Percentiles rank a stretch among this genome's conserved stretches.
Evolutionary conservation across 1,140 invertebrate species (phyloP).

Genomic region (Galendromus occidentalis): DNA sequence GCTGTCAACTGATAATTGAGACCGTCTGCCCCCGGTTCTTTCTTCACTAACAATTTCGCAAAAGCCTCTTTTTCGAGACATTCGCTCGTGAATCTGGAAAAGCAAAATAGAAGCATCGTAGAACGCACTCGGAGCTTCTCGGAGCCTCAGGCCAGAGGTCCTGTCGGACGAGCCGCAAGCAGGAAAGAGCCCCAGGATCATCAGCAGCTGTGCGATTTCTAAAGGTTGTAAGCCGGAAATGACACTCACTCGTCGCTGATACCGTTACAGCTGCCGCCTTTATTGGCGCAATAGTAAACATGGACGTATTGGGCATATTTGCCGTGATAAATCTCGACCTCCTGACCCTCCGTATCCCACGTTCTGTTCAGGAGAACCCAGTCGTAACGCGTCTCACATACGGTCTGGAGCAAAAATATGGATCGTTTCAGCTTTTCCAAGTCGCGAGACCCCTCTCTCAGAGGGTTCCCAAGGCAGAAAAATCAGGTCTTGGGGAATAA

Average conservation of each 20-base stretch:
- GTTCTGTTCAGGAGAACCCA: background rate
- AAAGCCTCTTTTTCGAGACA: conserved; percentile 1
- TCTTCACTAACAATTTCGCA: background rate
- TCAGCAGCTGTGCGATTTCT: too few relatives aligned
- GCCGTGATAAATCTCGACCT: conserved; percentile 6
- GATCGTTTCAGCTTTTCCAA: too few relatives aligned
- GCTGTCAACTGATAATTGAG: background rate
- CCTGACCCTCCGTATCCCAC: background rate
- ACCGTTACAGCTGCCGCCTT: background rate
- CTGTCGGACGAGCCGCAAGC: too few relatives aligned
- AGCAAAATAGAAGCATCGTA: background rate
- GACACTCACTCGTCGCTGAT: background rate
- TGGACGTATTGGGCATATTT: conserved; percentile 10
- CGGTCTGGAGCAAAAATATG: too few relatives aligned
- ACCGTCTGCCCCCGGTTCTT: background rate
- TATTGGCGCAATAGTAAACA: conserved; percentile 6
- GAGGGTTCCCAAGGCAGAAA: background rate
- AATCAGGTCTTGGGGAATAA: background rate
- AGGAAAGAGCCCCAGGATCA: too few relatives aligned
- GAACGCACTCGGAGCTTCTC: too few relatives aligned
- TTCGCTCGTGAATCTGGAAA: background rate
- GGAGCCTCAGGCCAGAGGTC: too few relatives aligned
- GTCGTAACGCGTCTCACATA: background rate
- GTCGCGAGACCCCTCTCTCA: too few relatives aligned
- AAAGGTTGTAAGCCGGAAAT: too few relatives aligned